Conservation (phyloP, 2,888 invertebrate species). For the Punctoribates punctum region DNA sequence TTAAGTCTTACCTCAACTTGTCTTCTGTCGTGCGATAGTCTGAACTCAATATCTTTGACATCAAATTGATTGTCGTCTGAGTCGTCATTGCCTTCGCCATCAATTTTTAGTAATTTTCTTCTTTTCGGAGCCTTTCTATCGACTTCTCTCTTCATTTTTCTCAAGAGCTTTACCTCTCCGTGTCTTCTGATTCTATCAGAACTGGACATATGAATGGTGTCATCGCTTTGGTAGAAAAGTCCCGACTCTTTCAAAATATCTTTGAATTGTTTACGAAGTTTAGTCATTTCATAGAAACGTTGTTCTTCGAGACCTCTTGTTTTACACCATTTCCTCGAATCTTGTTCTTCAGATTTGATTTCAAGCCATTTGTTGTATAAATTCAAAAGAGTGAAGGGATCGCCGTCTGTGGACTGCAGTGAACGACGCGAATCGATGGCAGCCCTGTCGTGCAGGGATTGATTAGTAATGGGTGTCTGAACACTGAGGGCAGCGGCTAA, state of each 20-base stretch:
- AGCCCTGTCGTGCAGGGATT: conserved; percentile 77
- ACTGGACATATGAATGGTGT: conserved; percentile 47
- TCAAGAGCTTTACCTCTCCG: conserved; percentile 82
- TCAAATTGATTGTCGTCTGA: conserved; percentile 63
- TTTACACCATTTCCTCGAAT: conserved; percentile 76
- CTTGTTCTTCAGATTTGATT: conserved; percentile 60
- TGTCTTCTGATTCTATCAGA: conserved; percentile 74
- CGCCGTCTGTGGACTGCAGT: conserved; percentile 90
- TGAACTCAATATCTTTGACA: conserved; percentile 81
- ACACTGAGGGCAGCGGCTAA: conserved; percentile 88
- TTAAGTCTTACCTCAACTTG: conserved; percentile 53
- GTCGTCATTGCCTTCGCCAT: conserved; percentile 63
- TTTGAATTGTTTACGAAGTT: conserved; percentile 82
- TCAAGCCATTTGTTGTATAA: conserved; percentile 84
- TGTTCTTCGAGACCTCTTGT: conserved; percentile 91
- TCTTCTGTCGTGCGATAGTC: conserved; percentile 70
- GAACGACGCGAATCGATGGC: conserved; percentile 72
- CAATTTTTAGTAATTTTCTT: conserved; percentile 67
- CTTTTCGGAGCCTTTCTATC: conserved; percentile 65
- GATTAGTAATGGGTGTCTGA: conserved; percentile 85
- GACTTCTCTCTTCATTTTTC: conserved; percentile 69
- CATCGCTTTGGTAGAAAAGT: conserved; percentile 49
- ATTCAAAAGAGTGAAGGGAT: conserved; percentile 83
- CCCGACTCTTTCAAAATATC: conserved; percentile 64
- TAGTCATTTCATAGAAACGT: conserved; percentile 91